Base-by-base conservation (phyloP, 2,888 invertebrate genomes). In the Rutpela maculata region DNA sequence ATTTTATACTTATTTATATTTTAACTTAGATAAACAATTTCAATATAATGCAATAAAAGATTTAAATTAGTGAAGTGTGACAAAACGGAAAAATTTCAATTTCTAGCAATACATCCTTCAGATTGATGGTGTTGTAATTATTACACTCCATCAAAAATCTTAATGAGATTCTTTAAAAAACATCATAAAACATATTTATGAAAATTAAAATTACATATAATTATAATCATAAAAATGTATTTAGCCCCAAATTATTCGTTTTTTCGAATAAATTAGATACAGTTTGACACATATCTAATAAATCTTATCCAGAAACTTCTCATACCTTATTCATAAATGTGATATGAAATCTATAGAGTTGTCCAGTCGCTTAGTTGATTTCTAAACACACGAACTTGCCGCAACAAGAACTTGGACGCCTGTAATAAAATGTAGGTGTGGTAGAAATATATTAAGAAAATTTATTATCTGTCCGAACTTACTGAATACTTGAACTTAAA, bases 381-480 rank as follows among this genome's bases (percentile, higher is more conserved):
- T 10, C 26, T 12, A 26, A 15, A 71, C 77, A 77, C 56, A 76
- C 50, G 66, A 66, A 26, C 71, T 62, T n/a, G 69, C 60, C 71
- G 76, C 81, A 69, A 57, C 72, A 43, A 75, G 4, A 50, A 26
- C 67, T 77, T 82, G 86, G 81, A 5, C 82, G 78, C 71, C 73
- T 84, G 79, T 85, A 87, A 87, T 87, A 86, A 87, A 87, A 87
- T 86, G 84, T 85, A 80, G 87, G 87, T 83, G 87, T 84, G 86
- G 83, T 78, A 74, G 84, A 86, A 82, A 87, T 86, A 86, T 86
- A 87, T 87, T 87, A 87, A 86, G 78, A 83, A 86, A 87, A 87
- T 87, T 87, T 87, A 87, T 87, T 81, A 82, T 85, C 86, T 84
- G 86, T 85, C 85, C 83, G 75, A 80, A 83, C 83, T 85, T 84